Base-by-base conservation (phyloP, 1,140 invertebrate genomes). In the Lucilia cuprina region DNA sequence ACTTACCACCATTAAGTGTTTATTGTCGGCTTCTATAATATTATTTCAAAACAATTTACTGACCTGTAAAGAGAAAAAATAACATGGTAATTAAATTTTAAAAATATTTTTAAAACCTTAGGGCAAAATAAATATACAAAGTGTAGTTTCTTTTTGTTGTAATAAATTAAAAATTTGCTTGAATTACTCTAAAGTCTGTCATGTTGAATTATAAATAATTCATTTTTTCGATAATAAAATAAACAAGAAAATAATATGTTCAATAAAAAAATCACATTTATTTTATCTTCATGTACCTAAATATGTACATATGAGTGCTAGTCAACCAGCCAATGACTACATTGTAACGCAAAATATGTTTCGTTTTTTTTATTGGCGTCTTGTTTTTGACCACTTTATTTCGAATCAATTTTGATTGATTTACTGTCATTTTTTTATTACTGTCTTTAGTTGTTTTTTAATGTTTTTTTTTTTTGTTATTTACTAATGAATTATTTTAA, bases 401-500 rank as follows among this genome's bases (percentile, higher is more conserved):
- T 21, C 77, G 25, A 35, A 80, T 49, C 77, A 80, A 80, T 80
- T 80, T 50, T 41, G 77, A 80, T 80, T 80, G 77, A 80, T 80
- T 80, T 80, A 49, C 41, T 80, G 77, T 49, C 47, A 80, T 49
- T 80, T 49, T 80, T 50, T 13, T 50, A 21, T 80, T 50, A 8
- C 13, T 78, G 75, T 78, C n/a, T 47, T 49, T 41, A 60, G 41
- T 41, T 2, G 74, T 35, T 60, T 60, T 30, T n/a, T n/a, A 60
- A n/a, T 60, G 14, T 60, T 17, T 5, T 60, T n/a, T 60, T 60
- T 14, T 12, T n/a, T 60, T 14, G 13, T 17, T 17, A n/a, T n/a
- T 17, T 7, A n/a, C 21, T 19, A 70, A 70, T 70, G 65, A 70
- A 70, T 70, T 25, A 21, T n/a, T 70, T 70, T 70, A 70, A 70